A percentile compares a stretch with the other conserved stretches of the same genome.
Conservation (phyloP, 2,113 vertebrate genomes). For the Indicator indicator region DNA sequence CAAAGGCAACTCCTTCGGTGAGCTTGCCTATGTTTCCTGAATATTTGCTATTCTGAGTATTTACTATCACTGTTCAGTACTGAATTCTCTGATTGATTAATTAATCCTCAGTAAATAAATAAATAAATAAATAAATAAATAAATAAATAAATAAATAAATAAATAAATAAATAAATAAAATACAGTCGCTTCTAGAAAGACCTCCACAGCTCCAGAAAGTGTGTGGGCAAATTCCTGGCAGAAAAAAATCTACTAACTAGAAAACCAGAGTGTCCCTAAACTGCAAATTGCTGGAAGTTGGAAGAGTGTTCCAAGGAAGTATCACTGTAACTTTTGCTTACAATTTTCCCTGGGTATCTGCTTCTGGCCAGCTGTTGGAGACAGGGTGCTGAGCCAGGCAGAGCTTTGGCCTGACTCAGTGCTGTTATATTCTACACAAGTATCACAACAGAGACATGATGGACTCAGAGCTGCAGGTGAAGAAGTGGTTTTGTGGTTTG, state of each 20-base stretch:
- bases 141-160: too few relatives aligned
- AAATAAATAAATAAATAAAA: too few relatives aligned
- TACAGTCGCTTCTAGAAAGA: slow-evolving; percentile 52
- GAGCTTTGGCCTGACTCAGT: slow-evolving; percentile 30
- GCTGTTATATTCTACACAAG: not conserved
- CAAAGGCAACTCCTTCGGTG: slow-evolving; percentile 12
- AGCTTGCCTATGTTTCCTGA: not conserved
- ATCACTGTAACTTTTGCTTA: slow-evolving; percentile 53
- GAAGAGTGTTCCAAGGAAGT: slow-evolving; percentile 56
- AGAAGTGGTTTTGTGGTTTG: not conserved
- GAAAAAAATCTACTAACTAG: slow-evolving; percentile 50
- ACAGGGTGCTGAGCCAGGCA: slow-evolving; percentile 10
- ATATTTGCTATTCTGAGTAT: slow-evolving; percentile 49
- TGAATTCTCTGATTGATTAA: slow-evolving; percentile 42
- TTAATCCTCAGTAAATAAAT: not conserved
- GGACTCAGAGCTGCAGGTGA: slow-evolving; percentile 13
- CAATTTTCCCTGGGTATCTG: slow-evolving; percentile 64
- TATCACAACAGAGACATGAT: not conserved
- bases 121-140: too few relatives aligned
- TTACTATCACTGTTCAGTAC: slow-evolving; percentile 36
- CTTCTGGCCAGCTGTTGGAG: slow-evolving; percentile 20
- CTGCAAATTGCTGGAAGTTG: slow-evolving; percentile 57
- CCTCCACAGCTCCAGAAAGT: slow-evolving; percentile 24
- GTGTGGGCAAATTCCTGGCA: slow-evolving; percentile 50
- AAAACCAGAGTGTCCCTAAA: slow-evolving; percentile 63